phyloP scores from a whole-genome alignment of 2,113 vertebrate species.

The Mola mola region DNA sequence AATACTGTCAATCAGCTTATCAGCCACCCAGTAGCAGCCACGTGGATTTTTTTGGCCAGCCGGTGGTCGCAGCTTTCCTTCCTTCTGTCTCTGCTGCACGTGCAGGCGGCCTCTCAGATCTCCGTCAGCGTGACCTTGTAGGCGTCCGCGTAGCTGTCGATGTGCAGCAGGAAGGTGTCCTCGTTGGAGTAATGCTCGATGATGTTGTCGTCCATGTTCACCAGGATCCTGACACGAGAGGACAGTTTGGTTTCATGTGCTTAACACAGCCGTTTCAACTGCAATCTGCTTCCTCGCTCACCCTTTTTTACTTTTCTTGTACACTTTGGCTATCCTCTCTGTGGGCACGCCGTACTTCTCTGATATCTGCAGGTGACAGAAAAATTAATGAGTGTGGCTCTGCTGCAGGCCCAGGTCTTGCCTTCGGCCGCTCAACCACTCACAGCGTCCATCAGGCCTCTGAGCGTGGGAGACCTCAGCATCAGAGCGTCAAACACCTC shows the following conservation, averaged over 20 bases:
- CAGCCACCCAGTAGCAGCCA: constrained; percentile 42
- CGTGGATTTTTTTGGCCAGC: constrained; percentile 10
- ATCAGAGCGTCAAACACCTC: constrained; percentile 98
- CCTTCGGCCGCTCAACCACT: constrained; percentile 68
- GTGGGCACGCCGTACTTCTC: constrained; percentile 92
- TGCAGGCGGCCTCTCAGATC: constrained; percentile 70
- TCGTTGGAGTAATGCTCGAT: constrained; percentile 98
- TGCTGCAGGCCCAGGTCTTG: neutral
- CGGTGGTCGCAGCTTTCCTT: constrained; percentile 40
- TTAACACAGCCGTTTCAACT: too few species aligned
- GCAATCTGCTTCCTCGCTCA: constrained; percentile 73
- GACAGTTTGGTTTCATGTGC: neutral
- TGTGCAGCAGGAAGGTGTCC: constrained; percentile 95
- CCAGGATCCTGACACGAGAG: constrained; percentile 87
- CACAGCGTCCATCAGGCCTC: constrained; percentile 94
- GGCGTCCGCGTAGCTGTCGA: constrained; percentile 88
- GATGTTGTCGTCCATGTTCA: constrained; percentile 99
- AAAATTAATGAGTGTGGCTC: neutral
- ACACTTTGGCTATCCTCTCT: constrained; percentile 94
- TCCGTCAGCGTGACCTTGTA: constrained; percentile 96
- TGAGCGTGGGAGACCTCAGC: constrained; percentile 94
- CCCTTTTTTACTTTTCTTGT: constrained; percentile 99
- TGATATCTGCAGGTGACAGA: constrained; percentile 86
- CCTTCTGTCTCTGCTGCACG: constrained; percentile 2
- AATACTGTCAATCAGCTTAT: constrained; percentile 51